Evolutionary conservation across 2,797 vertebrate genomes (phyloP), one percentile per base, ranked within the genome.

Genomic region (Falco rusticolus): DNA sequence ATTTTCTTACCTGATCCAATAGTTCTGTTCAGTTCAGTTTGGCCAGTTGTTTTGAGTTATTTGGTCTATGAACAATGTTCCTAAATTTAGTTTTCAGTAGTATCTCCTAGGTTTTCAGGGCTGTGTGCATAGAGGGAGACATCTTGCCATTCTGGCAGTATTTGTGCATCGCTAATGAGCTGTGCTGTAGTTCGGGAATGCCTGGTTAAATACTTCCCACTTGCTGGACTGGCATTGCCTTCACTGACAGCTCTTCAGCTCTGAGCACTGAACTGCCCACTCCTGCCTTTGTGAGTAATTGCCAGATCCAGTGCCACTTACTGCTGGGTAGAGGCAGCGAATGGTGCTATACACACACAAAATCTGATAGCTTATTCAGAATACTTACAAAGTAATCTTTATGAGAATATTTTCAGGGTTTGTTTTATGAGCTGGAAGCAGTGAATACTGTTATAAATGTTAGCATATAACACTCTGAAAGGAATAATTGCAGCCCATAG

Each of bases 401-500:
- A 28, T 26, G 72, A 84, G 48, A 64, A 90, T 39, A 65, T 45
- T 82, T 79, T 29, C 90, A 93, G 60, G 63, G n/a, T 70, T 72
- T 60, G 66, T 86, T 94, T 92, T 93, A 85, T 6, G 29, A 93
- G 89, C 89, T 91, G 86, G 68, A 90, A 96, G 81, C 45, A 59
- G 45, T 50, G 64, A 89, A 34, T 82, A 70, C 47, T 41, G 50
- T 78, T 86, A 86, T 31, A 95, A 93, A 88, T 74, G 85, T 34
- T 81, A 84, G 75, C 33, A 29, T 71, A 54, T 91, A 91, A 82
- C 65, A 66, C 76, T 87, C 79, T 54, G 91, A 90, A 83, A 96
- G 93, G 88, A 95, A 83, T 93, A 95, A 96, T 95, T 92, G 88
- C 89, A 79, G 80, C 89, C 33, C 82, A 76, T 94, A 94, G 94